These are phyloP conservation scores for Salvelinus fontinalis DNA, from an alignment of 2,113 vertebrate genomes.

Conservation along the genomic window DNA sequence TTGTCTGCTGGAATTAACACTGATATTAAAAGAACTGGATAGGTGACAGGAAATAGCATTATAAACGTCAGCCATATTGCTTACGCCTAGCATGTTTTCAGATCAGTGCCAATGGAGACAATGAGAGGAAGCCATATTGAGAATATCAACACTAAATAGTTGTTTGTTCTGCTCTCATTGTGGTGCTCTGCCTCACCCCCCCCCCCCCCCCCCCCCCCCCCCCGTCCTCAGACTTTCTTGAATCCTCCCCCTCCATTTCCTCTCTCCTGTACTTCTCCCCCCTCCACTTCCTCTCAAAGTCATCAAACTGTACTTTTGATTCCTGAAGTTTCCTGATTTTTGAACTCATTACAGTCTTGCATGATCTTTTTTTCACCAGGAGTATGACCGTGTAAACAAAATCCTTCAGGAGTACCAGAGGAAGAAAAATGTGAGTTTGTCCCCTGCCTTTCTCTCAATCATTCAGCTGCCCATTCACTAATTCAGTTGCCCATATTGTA, in stretches of 20 bases:
- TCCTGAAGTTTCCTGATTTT: not conserved
- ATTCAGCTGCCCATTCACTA: not conserved
- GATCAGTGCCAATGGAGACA: not conserved
- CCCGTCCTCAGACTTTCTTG: not conserved
- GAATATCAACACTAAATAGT: not conserved
- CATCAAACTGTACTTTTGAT: not conserved
- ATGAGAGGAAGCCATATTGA: not conserved
- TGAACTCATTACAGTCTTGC: not conserved
- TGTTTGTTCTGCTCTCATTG: conserved; percentile 15
- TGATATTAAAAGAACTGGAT: not conserved
- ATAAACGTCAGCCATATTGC: not conserved
- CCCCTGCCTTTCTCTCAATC: not conserved
- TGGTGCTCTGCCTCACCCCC: conserved; percentile 35
- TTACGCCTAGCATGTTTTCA: not conserved
- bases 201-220: not conserved
- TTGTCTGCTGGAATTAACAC: not conserved
- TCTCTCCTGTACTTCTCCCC: conserved; percentile 30
- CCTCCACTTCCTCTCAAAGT: conserved; percentile 23
- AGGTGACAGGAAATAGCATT: not conserved
- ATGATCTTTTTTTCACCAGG: conserved; percentile 69
- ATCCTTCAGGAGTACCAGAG: conserved; percentile 91
- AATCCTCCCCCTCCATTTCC: conserved; percentile 49
- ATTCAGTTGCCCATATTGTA: no score
- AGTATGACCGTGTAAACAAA: conserved; percentile 86
- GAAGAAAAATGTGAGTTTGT: conserved; percentile 90